phyloP scores from a whole-genome alignment of 2,797 vertebrate species.

The Capromys pilorides region DNA sequence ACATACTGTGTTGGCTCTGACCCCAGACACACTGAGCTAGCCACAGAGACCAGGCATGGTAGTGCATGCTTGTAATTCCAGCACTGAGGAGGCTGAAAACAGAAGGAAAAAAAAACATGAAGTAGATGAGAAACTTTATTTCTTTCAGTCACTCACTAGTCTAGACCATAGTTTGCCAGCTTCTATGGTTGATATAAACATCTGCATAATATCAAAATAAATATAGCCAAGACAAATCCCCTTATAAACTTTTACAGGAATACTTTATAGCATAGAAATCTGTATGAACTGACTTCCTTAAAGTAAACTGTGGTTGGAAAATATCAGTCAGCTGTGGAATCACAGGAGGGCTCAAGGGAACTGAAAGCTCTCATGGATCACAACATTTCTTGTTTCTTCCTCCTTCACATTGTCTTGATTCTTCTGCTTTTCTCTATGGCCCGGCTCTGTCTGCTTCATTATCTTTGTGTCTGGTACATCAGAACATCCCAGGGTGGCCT shows the following conservation, averaged over 20 bases:
- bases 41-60: too few species aligned
- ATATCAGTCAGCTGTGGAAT: background rate
- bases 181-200: background rate
- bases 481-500: background rate
- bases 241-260: background rate
- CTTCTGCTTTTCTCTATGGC: background rate
- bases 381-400: background rate
- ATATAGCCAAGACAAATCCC: background rate
- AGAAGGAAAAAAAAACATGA: background rate
- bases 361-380: background rate
- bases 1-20: accelerated
- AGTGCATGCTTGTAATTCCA: too few species aligned
- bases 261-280: background rate
- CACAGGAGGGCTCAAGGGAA: background rate
- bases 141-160: background rate
- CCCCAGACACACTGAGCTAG: too few species aligned
- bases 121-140: background rate
- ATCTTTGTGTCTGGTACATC: background rate
- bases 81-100: too few species aligned
- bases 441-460: background rate
- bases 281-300: background rate
- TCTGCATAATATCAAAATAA: conserved; percentile 25
- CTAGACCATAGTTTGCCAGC: background rate
- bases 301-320: background rate
- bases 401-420: background rate